phyloP scores from a whole-genome alignment of 2,797 vertebrate genomes.

The Selene dorsalis region DNA sequence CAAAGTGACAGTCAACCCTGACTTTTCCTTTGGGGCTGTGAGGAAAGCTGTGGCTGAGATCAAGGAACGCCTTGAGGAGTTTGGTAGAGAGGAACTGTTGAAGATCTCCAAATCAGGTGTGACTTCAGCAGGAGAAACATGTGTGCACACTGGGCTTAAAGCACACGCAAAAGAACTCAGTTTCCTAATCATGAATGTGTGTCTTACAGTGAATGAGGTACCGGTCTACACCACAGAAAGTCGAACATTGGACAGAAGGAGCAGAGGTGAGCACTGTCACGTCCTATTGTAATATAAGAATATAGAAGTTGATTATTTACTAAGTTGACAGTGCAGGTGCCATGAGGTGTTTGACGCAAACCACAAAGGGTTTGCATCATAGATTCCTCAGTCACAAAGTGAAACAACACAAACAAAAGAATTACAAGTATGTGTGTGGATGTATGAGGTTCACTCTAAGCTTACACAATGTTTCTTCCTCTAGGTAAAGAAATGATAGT shows the following conservation, averaged over 20 bases:
- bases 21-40: conserved; percentile 84
- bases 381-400: background rate
- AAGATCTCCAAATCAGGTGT: conserved; percentile 87
- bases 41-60: conserved; percentile 87
- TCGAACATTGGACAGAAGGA: conserved; percentile 82
- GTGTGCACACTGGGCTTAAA: background rate
- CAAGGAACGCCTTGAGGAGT: conserved; percentile 85
- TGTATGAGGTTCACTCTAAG: conserved; percentile 24
- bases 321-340: background rate
- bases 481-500: conserved; percentile 82
- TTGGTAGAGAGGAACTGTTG: conserved; percentile 83
- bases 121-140: conserved; percentile 16
- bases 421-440: conserved; percentile 52
- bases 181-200: conserved; percentile 14
- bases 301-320: conserved; percentile 49
- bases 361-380: background rate
- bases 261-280: conserved; percentile 77
- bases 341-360: background rate
- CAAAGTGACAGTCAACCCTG: conserved; percentile 84
- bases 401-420: conserved; percentile 18
- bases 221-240: conserved; percentile 86
- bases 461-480: conserved; percentile 32
- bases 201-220: conserved; percentile 84
- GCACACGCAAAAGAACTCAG: background rate
- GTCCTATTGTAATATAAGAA: conserved; percentile 6